Percentiles rank a stretch among this genome's conserved stretches.
Evolutionary conservation across 2,888 invertebrate genomes (phyloP).

Genomic region (Ochropleura plecta): DNA sequence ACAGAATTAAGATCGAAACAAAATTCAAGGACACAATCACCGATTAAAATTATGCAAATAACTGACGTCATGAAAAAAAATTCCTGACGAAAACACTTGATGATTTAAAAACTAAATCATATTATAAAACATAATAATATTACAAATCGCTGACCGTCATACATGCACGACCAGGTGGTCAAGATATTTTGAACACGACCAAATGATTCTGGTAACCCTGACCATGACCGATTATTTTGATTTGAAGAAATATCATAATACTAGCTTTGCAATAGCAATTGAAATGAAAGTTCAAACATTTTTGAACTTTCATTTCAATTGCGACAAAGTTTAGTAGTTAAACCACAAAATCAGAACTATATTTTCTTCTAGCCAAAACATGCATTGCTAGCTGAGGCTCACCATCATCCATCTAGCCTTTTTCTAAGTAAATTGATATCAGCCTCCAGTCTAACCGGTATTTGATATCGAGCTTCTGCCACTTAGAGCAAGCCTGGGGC

Average conservation of each 20-base stretch:
- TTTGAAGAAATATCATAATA: no score
- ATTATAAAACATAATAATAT: not conserved
- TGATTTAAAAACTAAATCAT: not conserved
- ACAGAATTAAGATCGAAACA: not conserved
- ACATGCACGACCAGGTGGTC: no score
- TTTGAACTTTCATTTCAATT: not conserved
- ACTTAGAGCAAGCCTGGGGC: not conserved
- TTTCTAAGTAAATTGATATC: not conserved
- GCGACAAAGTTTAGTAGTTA: not conserved
- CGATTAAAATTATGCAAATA: not conserved
- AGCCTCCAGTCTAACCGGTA: not conserved
- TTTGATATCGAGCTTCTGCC: not conserved
- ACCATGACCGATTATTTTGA: not conserved
- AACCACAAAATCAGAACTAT: not conserved
- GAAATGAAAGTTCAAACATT: no score
- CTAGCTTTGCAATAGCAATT: no score
- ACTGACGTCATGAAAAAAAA: not conserved
- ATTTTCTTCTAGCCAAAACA: not conserved
- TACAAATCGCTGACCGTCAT: not conserved
- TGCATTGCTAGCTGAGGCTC: not conserved
- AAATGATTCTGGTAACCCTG: not conserved
- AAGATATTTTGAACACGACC: constrained; percentile 4
- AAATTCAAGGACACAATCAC: not conserved
- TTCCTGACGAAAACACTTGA: not conserved
- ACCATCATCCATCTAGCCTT: not conserved